These are phyloP conservation scores for Antheraea assamensis DNA, from an alignment of 2,888 invertebrate genomes.

Conservation along the genomic window DNA sequence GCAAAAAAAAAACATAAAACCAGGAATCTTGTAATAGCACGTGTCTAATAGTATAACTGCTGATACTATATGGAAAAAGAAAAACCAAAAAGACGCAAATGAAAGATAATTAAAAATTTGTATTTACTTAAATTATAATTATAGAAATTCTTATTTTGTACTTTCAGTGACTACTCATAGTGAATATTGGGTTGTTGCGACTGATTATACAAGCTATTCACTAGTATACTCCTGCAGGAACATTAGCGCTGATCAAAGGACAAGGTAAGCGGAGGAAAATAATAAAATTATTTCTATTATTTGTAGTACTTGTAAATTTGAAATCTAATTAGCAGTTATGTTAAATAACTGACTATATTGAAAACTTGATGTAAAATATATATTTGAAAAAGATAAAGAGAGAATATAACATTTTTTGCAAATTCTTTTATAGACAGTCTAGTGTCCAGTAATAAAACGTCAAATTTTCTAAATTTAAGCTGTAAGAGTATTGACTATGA, in stretches of 20 bases:
- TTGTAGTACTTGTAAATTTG: not conserved
- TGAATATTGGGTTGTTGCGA: conserved; percentile 84
- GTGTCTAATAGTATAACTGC: too few relatives aligned
- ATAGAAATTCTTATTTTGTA: conserved; percentile 16
- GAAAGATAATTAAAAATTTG: not conserved
- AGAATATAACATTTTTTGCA: too few relatives aligned
- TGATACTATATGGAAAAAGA: too few relatives aligned
- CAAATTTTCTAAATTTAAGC: not conserved
- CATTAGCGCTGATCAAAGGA: conserved; percentile 64
- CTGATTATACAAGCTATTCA: conserved; percentile 84
- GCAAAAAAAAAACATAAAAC: too few relatives aligned
- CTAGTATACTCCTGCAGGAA: conserved; percentile 85
- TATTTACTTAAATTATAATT: not conserved
- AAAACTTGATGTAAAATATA: too few relatives aligned
- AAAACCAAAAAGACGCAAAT: too few relatives aligned
- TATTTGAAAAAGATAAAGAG: too few relatives aligned
- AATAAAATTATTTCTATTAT: not conserved
- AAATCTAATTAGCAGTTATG: not conserved
- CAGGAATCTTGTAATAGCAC: too few relatives aligned
- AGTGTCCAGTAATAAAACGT: not conserved
- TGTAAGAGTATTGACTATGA: not conserved
- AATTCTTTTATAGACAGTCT: not conserved
- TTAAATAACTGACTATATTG: not conserved
- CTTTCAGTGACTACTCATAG: conserved; percentile 51
- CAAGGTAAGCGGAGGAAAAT: conserved; percentile 60